Conservation (phyloP, 2,888 invertebrate species). For the Drosophila picticornis region DNA sequence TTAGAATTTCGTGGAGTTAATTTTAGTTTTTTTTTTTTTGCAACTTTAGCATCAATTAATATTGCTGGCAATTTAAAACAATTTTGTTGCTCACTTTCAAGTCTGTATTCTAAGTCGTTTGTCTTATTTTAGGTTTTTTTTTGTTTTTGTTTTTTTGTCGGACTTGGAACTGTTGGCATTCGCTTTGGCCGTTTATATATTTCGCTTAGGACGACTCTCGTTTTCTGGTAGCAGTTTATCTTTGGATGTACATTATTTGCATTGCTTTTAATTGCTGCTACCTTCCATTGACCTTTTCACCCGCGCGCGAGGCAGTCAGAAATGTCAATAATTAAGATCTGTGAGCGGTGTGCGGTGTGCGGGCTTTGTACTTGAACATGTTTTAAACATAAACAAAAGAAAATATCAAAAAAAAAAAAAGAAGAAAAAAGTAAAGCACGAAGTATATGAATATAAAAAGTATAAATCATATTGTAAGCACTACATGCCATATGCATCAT, state of each 20-base stretch:
- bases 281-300: conserved; percentile 77
- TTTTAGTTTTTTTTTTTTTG: neutral
- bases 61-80: neutral
- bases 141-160: conserved; percentile 21
- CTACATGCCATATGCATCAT: conserved; percentile 45
- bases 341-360: neutral
- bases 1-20: neutral
- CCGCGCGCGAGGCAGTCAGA: conserved; percentile 47
- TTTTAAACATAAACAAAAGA: conserved; percentile 36
- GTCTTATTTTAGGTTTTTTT: conserved; percentile 22
- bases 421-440: conserved; percentile 19
- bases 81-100: neutral
- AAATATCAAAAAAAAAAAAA: conserved; percentile 6
- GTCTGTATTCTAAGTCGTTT: conserved; percentile 70
- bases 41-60: neutral
- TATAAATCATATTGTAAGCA: conserved; percentile 28
- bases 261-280: conserved; percentile 61
- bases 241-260: conserved; percentile 31
- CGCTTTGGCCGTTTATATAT: conserved; percentile 11
- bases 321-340: conserved; percentile 44
- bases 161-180: conserved; percentile 26
- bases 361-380: conserved; percentile 31
- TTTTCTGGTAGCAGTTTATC: conserved; percentile 17
- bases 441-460: conserved; percentile 12
- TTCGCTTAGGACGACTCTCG: conserved; percentile 23